Percentiles rank a stretch among this genome's conserved stretches.
Conservation (phyloP, 2,797 vertebrate species). For the Lepilemur ruficaudatus region DNA sequence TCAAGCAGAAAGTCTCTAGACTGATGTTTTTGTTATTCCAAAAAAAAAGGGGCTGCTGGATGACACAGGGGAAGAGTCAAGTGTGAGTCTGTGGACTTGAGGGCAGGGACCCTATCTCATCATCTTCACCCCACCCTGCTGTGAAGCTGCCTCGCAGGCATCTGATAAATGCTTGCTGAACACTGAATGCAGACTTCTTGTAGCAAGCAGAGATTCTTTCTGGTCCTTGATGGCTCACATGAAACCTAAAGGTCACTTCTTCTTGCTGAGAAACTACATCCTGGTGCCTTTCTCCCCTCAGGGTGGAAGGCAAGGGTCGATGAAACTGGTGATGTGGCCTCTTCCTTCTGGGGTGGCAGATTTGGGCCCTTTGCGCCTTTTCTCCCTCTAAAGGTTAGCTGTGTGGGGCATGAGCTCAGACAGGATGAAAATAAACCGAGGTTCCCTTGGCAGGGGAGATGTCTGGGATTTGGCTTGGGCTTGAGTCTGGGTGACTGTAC, state of each 20-base stretch:
- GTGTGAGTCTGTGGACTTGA: background rate
- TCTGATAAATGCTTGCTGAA: background rate
- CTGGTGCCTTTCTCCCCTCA: background rate
- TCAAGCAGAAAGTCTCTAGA: background rate
- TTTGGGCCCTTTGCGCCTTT: background rate
- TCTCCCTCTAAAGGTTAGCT: constrained; percentile 19
- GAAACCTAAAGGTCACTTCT: constrained; percentile 39
- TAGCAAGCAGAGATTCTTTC: background rate
- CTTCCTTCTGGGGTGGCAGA: background rate
- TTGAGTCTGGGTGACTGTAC: background rate
- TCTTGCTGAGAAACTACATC: constrained; percentile 43
- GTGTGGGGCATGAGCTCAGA: background rate
- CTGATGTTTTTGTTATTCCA: background rate
- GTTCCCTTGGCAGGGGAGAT: background rate
- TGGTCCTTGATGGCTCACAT: background rate
- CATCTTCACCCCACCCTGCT: fast-evolving
- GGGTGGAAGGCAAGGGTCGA: background rate
- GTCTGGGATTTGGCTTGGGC: background rate
- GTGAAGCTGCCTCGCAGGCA: background rate
- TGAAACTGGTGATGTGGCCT: background rate
- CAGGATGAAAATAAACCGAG: background rate
- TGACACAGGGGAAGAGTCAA: background rate
- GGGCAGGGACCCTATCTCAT: background rate
- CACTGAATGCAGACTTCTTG: background rate
- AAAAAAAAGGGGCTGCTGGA: background rate